Percentiles rank a stretch among this genome's conserved stretches.
These are phyloP conservation scores for Ochropleura leucogaster DNA, from an alignment of 2,888 invertebrate genomes.

Conservation along the genomic window DNA sequence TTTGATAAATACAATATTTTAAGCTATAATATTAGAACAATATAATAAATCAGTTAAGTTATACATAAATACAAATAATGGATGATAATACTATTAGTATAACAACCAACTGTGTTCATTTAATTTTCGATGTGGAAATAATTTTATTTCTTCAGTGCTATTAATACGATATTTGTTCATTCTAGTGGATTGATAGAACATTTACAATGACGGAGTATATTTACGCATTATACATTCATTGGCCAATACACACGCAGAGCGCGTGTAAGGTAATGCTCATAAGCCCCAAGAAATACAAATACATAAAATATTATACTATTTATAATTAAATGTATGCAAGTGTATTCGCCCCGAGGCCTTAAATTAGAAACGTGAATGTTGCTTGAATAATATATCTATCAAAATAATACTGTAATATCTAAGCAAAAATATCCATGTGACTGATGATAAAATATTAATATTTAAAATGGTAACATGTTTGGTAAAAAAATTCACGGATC, in stretches of 20 bases:
- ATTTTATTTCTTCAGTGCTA: constrained; percentile 3
- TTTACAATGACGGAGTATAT: background rate
- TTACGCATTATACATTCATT: background rate
- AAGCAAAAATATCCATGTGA: constrained; percentile 68
- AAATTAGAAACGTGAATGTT: constrained; percentile 71
- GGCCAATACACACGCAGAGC: background rate
- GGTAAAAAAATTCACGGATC: constrained; percentile 76
- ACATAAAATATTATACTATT: constrained; percentile 33
- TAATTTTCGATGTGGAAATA: constrained; percentile 13
- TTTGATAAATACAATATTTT: constrained; percentile 22
- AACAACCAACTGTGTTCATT: background rate
- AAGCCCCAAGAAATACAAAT: constrained; percentile 19
- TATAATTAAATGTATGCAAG: constrained; percentile 59
- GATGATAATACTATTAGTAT: background rate
- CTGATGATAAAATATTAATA: constrained; percentile 72
- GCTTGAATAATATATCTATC: constrained; percentile 69
- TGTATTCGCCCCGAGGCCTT: constrained; percentile 59
- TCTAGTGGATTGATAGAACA: background rate
- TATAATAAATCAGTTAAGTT: constrained; percentile 1
- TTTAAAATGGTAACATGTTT: constrained; percentile 81
- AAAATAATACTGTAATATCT: constrained; percentile 80
- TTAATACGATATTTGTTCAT: background rate
- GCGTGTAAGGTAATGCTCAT: background rate
- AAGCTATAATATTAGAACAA: background rate
- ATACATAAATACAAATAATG: background rate